Percentiles rank a stretch among this genome's conserved stretches.
Evolutionary conservation across 2,888 invertebrate species (phyloP).

Genomic region (Cacoxenus indagator): DNA sequence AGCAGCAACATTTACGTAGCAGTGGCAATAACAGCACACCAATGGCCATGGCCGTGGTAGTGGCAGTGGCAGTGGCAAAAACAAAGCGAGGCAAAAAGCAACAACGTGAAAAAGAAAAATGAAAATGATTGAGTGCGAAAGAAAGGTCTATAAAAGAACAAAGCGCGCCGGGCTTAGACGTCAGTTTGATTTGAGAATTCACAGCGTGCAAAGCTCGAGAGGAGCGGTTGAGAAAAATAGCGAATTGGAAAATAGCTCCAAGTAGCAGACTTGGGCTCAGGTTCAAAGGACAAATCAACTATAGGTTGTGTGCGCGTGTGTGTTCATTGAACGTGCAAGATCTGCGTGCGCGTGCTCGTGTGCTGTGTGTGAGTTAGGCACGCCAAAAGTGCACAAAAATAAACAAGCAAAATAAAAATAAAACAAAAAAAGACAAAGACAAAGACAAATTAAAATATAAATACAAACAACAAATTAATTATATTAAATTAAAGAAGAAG

Average conservation of each 20-base stretch:
- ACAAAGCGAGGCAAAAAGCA: conserved; percentile 20
- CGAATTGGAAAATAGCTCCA: conserved; percentile 1
- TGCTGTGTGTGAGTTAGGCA: conserved; percentile 24
- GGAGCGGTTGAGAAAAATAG: conserved; percentile 25
- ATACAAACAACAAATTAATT: background rate
- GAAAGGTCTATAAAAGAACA: conserved; percentile 71
- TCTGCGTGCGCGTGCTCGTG: conserved; percentile 29
- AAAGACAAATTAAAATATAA: conserved; percentile 25
- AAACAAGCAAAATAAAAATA: background rate
- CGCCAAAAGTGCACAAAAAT: conserved; percentile 19
- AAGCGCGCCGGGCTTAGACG: conserved; percentile 65
- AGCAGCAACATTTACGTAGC: too few species aligned
- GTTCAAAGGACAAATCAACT: conserved; percentile 14
- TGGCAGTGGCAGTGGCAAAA: conserved; percentile 17
- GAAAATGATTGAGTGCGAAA: conserved; percentile 48
- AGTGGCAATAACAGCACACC: too few species aligned
- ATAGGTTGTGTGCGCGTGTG: conserved; percentile 1
- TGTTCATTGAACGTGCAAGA: conserved; percentile 18
- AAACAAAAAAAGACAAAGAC: background rate
- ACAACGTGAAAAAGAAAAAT: conserved; percentile 48
- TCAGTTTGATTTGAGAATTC: conserved; percentile 74
- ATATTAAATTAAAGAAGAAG: background rate
- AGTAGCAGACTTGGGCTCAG: conserved; percentile 14
- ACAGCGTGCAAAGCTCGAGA: conserved; percentile 47
- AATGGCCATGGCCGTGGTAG: conserved; percentile 17